These are phyloP conservation scores for Tetranychus truncatus DNA, from an alignment of 2,888 invertebrate genomes.

Conservation along the genomic window DNA sequence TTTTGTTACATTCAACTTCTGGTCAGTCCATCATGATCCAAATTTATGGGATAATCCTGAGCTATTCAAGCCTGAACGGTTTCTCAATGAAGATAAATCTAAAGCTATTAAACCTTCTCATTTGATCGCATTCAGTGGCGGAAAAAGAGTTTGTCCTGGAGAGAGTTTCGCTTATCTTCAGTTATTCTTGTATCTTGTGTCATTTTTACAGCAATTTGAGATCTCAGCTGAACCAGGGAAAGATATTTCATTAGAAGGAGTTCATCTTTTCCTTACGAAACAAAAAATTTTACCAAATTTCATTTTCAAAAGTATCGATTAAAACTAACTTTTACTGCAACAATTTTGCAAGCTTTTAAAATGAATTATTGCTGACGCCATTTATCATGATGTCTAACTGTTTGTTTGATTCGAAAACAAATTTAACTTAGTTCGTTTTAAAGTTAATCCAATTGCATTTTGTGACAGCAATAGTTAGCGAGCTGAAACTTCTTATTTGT, in stretches of 20 bases:
- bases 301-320: too few relatives aligned
- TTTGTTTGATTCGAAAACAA: too few relatives aligned
- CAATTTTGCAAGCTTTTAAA: too few relatives aligned
- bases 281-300: too few relatives aligned
- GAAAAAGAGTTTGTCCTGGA: conserved; percentile 13
- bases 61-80: conserved; percentile 13
- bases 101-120: neutral
- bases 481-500: too few relatives aligned
- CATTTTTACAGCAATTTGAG: neutral
- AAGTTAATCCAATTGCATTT: too few relatives aligned
- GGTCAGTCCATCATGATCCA: neutral
- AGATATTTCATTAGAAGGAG: neutral
- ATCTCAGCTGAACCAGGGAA: neutral
- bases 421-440: too few relatives aligned
- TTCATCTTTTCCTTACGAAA: too few relatives aligned
- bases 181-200: neutral
- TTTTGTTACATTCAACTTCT: neutral
- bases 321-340: too few relatives aligned
- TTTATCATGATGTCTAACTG: too few relatives aligned
- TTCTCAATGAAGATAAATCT: neutral
- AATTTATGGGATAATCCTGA: conserved; percentile 11
- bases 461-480: too few relatives aligned
- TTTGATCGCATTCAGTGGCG: conserved; percentile 14
- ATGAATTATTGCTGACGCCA: too few relatives aligned
- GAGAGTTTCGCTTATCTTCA: conserved; percentile 11